Conservation (phyloP, 2,113 vertebrate species). For the Coryphaenoides rupestris region DNA sequence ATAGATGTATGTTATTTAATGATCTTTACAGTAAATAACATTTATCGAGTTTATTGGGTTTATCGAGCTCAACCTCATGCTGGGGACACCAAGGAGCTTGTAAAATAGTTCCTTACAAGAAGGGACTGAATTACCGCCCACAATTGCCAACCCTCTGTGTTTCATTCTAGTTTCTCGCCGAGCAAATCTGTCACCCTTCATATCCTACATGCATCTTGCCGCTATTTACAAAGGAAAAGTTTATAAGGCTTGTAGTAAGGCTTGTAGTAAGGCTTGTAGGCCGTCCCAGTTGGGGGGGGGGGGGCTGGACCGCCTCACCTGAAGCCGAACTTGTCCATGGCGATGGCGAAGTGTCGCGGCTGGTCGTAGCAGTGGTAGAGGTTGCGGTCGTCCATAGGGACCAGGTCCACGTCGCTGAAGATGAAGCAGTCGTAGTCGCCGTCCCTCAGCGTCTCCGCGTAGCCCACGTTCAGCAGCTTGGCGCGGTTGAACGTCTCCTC, state of each 20-base stretch:
- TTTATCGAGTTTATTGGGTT: too few relatives aligned
- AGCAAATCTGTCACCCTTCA: too few relatives aligned
- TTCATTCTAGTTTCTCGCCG: too few relatives aligned
- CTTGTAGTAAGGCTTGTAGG: too few relatives aligned
- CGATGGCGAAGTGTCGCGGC: constrained; percentile 94
- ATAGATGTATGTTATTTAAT: too few relatives aligned
- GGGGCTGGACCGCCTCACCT: constrained; percentile 49
- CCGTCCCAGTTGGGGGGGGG: too few relatives aligned
- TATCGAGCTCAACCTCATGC: neutral
- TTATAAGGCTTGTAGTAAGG: too few relatives aligned
- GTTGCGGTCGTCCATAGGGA: constrained; percentile 99
- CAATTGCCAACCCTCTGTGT: neutral
- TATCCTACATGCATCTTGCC: too few relatives aligned
- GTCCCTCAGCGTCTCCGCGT: constrained; percentile 89
- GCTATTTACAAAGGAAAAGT: too few relatives aligned
- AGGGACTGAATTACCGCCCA: neutral
- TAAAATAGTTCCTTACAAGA: neutral
- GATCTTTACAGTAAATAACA: too few relatives aligned
- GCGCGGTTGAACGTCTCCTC: constrained; percentile 97
- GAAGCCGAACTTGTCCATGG: constrained; percentile 87
- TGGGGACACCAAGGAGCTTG: neutral
- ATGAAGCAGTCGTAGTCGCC: constrained; percentile 95
- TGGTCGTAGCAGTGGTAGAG: constrained; percentile 97
- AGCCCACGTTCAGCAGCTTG: constrained; percentile 94
- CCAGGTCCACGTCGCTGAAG: constrained; percentile 96